A percentile compares a stretch with the other conserved stretches of the same genome.
phyloP scores from a whole-genome alignment of 1,140 invertebrate species.

The Diplogasteroides magnus region DNA sequence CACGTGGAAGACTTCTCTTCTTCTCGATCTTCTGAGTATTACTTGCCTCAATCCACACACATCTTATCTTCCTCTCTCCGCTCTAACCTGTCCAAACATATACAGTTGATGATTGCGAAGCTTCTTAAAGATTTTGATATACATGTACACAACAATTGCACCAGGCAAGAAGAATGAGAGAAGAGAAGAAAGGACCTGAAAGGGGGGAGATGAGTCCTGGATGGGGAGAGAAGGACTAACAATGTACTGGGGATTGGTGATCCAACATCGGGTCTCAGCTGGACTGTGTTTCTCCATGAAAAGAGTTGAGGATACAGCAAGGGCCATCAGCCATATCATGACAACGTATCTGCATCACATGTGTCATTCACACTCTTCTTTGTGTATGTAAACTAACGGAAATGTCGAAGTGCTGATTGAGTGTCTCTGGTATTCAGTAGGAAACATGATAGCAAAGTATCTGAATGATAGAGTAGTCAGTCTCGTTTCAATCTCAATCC shows the following conservation, averaged over 20 bases:
- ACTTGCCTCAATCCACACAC: too few species aligned
- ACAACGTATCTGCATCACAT: constrained; percentile 1
- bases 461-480: constrained; percentile 12
- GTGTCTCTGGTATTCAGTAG: constrained; percentile 36
- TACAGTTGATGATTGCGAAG: constrained; percentile 31
- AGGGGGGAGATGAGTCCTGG: neutral
- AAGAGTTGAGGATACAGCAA: constrained; percentile 24
- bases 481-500: too few species aligned
- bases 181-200: constrained; percentile 28
- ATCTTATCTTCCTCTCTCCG: too few species aligned
- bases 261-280: constrained; percentile 24
- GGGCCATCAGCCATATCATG: constrained; percentile 35
- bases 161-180: constrained; percentile 32
- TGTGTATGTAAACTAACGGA: constrained; percentile 8
- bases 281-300: constrained; percentile 24
- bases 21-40: constrained; percentile 4
- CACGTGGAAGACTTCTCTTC: constrained; percentile 24
- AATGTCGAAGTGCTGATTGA: constrained; percentile 25
- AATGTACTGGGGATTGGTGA: constrained; percentile 32
- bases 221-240: constrained; percentile 3
- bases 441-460: constrained; percentile 37
- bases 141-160: constrained; percentile 31
- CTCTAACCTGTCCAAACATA: constrained; percentile 26
- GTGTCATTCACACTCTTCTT: neutral
- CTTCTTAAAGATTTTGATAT: constrained; percentile 32